Percentiles rank a stretch among this genome's conserved stretches.
Evolutionary conservation across 23 tunicate species (phyloP).

Genomic region (Diplosoma virens): DNA sequence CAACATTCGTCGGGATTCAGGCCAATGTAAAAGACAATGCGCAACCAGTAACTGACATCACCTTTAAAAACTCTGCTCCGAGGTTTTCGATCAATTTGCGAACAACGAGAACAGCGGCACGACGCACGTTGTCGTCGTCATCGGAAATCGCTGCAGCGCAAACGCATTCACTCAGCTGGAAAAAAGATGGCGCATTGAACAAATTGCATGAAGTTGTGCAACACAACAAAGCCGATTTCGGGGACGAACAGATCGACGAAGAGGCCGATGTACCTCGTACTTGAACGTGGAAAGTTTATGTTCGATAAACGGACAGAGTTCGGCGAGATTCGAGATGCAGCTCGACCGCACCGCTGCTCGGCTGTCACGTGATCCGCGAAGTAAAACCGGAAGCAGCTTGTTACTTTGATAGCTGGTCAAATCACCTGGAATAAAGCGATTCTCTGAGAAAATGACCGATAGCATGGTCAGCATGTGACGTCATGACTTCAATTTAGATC

Average conservation of each 20-base stretch:
- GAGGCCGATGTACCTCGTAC: slow-evolving; percentile 29
- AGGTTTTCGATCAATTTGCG: slow-evolving; percentile 29
- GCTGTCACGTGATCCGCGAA: slow-evolving; percentile 22
- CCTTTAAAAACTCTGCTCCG: slow-evolving; percentile 28
- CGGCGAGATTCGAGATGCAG: slow-evolving; percentile 55
- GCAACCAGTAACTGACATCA: not conserved
- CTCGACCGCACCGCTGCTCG: slow-evolving; percentile 38
- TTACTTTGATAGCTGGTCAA: slow-evolving; percentile 34
- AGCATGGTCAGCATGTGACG: no score
- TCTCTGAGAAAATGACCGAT: not conserved
- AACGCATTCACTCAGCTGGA: slow-evolving; percentile 29
- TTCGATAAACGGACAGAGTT: slow-evolving; percentile 43
- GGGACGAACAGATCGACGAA: no score
- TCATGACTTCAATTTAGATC: no score
- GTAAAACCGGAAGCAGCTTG: slow-evolving; percentile 30
- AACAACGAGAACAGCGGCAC: slow-evolving; percentile 40
- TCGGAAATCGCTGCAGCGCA: slow-evolving; percentile 7
- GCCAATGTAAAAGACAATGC: not conserved
- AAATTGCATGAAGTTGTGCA: no score
- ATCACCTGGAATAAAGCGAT: slow-evolving; percentile 42
- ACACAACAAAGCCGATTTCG: no score
- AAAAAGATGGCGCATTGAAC: no score
- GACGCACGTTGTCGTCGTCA: slow-evolving; percentile 22
- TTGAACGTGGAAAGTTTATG: slow-evolving; percentile 14
- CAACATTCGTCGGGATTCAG: no score